These are phyloP conservation scores for Drosophila maculinotata DNA, from an alignment of 2,888 invertebrate species.

Conservation along the genomic window DNA sequence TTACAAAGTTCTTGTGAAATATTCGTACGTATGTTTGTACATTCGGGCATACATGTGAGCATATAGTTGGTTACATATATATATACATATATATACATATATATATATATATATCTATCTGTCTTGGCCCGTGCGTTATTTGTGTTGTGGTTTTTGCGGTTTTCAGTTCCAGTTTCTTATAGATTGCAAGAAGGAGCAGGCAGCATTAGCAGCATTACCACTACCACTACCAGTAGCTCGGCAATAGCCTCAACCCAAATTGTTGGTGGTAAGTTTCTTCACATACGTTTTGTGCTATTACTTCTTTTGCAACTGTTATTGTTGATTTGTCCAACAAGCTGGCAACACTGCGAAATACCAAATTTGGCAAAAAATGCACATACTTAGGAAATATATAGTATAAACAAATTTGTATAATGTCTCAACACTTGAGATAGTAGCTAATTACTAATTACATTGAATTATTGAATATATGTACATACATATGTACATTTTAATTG, in stretches of 20 bases:
- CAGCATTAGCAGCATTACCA: slow-evolving; percentile 15
- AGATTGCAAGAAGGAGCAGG: slow-evolving; percentile 61
- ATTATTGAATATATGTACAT: no score
- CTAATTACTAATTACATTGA: slow-evolving; percentile 22
- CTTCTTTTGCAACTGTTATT: slow-evolving; percentile 71
- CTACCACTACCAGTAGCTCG: slow-evolving; percentile 5
- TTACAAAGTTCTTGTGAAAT: slow-evolving; percentile 78
- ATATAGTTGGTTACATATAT: slow-evolving; percentile 15
- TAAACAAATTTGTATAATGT: slow-evolving; percentile 3
- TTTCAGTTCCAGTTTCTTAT: slow-evolving; percentile 71
- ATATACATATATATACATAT: no score
- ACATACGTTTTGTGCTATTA: slow-evolving; percentile 68
- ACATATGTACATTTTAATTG: not conserved
- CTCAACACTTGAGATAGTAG: slow-evolving; percentile 16
- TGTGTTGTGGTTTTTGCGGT: slow-evolving; percentile 78
- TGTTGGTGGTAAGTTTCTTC: slow-evolving; percentile 70
- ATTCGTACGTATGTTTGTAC: slow-evolving; percentile 37
- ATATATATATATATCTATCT: no score
- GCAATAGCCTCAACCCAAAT: slow-evolving; percentile 29
- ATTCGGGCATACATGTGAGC: slow-evolving; percentile 21
- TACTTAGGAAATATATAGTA: not conserved
- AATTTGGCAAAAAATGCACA: slow-evolving; percentile 31
- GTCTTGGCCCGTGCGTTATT: slow-evolving; percentile 67
- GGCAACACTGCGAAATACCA: slow-evolving; percentile 59
- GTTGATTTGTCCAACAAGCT: slow-evolving; percentile 51